phyloP scores from a whole-genome alignment of 2,113 vertebrate genomes.

The Cephalophus harveyi region DNA sequence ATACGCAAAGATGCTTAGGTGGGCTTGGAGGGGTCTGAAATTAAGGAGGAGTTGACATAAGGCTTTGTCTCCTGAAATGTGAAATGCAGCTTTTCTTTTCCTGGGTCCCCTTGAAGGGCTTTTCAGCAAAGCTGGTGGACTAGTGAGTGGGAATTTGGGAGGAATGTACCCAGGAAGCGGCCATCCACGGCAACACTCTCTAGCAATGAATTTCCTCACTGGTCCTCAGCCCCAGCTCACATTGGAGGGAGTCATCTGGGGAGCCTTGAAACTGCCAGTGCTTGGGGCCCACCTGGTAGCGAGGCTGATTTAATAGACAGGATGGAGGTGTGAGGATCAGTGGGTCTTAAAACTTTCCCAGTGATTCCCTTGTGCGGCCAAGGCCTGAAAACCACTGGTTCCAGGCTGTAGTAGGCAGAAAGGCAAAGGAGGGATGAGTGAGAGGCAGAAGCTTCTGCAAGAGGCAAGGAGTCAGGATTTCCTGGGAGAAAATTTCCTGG shows the following conservation, averaged over 20 bases:
- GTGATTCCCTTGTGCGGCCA: neutral
- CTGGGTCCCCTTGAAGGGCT: neutral
- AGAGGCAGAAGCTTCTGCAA: neutral
- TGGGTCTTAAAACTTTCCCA: neutral
- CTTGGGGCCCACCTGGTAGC: neutral
- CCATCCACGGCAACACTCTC: neutral
- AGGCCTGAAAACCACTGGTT: neutral
- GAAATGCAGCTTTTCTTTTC: neutral
- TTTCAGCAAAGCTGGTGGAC: neutral
- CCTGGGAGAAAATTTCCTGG: no score
- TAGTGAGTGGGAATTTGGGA: rapidly evolving
- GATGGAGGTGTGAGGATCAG: neutral
- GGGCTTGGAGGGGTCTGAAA: neutral
- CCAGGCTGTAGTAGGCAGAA: no score
- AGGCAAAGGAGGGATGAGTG: neutral
- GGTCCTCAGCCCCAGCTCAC: no score
- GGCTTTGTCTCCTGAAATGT: neutral
- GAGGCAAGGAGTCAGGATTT: neutral
- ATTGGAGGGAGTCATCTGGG: neutral
- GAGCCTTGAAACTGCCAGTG: neutral
- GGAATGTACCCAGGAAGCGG: neutral
- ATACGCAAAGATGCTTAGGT: neutral
- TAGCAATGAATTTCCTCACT: no score
- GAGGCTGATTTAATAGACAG: neutral
- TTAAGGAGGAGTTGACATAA: neutral